Evolutionary conservation across 2,113 vertebrate genomes (phyloP), one percentile per base, ranked within the genome.

Genomic region (Amazona guildingii): DNA sequence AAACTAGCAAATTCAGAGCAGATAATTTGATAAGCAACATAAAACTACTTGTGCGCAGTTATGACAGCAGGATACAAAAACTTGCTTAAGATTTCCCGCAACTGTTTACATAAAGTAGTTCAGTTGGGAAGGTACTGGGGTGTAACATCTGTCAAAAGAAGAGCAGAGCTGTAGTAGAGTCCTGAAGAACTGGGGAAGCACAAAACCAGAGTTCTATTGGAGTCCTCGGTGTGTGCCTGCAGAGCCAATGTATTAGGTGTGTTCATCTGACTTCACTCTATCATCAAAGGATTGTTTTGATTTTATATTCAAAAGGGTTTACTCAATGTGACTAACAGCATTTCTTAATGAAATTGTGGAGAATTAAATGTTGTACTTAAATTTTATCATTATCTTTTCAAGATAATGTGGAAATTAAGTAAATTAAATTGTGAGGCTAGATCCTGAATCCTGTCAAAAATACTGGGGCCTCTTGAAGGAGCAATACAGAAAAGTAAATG

Each of bases 171-270:
- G 13, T 28, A 29, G 13, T 15, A 5, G 1, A 33, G 24, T 3
- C 1, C 76, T 83, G 41, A 57, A 67, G 24, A 55, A 9, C 41
- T 37, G 33, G 41, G 13, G 62, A 46, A 51, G 25, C 33, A 3
- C 16, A 27, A 48, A 69, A 69, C 4, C 31, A 13, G 27, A 72
- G 17, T n/a, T 10, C 28, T 41, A 0, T 11, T 29, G 19, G 35
- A 54, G 29, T 54, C 18, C 8, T 27, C 29, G 10, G 5, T 29
- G 21, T 0, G 3, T 0, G 1, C 4, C 48, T 73, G 52, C 39
- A 83, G 44, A 72, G 57, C 33, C 33, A 23, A 9, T 18, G 27
- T 75, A 27, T 64, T 48, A 59, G 15, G 29, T 18, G 9, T 35
- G 6, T 85, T 72, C 24, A 29, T 82, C 39, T 67, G 74, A 25